Conservation (phyloP, 2,797 vertebrate species). For the Sebastes matsubarae region DNA sequence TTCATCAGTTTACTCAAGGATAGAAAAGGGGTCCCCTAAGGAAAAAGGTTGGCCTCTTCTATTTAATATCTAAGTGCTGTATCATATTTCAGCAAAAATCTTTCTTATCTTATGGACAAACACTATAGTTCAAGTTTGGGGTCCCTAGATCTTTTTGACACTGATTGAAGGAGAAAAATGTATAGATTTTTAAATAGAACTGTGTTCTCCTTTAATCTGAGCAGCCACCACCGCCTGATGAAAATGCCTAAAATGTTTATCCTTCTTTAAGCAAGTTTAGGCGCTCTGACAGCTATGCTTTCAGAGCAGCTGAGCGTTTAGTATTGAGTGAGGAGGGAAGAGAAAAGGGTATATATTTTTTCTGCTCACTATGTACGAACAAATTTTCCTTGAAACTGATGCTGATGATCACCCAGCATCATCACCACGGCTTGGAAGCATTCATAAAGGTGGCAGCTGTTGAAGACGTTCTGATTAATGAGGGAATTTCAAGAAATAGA, state of each 20-base stretch:
- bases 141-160: slow-evolving; percentile 17
- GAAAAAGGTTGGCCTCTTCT: background rate
- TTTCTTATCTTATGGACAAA: background rate
- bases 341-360: slow-evolving; percentile 21
- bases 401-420: slow-evolving; percentile 12
- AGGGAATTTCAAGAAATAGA: slow-evolving; percentile 40
- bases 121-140: background rate
- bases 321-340: slow-evolving; percentile 18
- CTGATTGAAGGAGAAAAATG: slow-evolving; percentile 57
- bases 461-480: slow-evolving; percentile 65
- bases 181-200: slow-evolving; percentile 67
- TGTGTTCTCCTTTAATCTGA: slow-evolving; percentile 61
- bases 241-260: slow-evolving; percentile 71
- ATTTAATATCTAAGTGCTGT: background rate
- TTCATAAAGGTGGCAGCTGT: slow-evolving; percentile 48
- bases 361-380: slow-evolving; percentile 22
- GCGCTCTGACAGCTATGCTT: slow-evolving; percentile 46
- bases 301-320: slow-evolving; percentile 37
- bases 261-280: slow-evolving; percentile 62
- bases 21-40: too few species aligned
- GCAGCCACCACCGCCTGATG: slow-evolving; percentile 59
- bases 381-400: slow-evolving; percentile 44
- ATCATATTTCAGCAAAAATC: slow-evolving; percentile 13
- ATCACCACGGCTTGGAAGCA: slow-evolving; percentile 29
- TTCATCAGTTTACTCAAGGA: too few species aligned